Conservation (phyloP, 2,888 invertebrate genomes). For the Aphrophora alni region DNA sequence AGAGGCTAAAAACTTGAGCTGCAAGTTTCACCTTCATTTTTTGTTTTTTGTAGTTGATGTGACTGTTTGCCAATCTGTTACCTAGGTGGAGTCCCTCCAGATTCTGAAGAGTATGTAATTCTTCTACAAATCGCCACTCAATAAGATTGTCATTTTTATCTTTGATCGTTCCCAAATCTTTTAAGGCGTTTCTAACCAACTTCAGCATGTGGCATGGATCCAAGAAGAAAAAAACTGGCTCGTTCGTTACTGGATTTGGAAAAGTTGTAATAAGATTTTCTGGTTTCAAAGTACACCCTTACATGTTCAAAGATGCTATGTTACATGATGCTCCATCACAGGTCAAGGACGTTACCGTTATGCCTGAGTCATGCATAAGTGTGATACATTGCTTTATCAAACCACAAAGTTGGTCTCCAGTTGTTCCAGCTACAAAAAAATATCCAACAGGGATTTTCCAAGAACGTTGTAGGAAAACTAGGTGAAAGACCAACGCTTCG, state of each 20-base stretch:
- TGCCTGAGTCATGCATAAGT: background rate
- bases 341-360: background rate
- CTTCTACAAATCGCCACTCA: constrained; percentile 41
- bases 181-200: constrained; percentile 42
- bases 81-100: constrained; percentile 38
- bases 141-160: constrained; percentile 34
- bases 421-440: background rate
- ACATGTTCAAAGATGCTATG: too few species aligned
- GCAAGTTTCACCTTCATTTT: constrained; percentile 40
- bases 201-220: constrained; percentile 46
- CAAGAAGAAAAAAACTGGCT: constrained; percentile 32
- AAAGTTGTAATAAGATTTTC: constrained; percentile 31
- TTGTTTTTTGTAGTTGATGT: constrained; percentile 23
- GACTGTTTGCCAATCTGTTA: constrained; percentile 39
- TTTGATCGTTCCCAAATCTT: constrained; percentile 15
- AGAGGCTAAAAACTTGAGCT: constrained; percentile 35
- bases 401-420: constrained; percentile 15
- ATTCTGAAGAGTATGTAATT: constrained; percentile 41
- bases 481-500: constrained; percentile 21
- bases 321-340: background rate
- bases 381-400: constrained; percentile 15
- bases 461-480: constrained; percentile 7
- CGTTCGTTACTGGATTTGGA: constrained; percentile 27
- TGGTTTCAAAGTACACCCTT: background rate
- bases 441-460: constrained; percentile 6